Conservation (phyloP, 2,797 vertebrate genomes). For the Coranthus polyacanthus region DNA sequence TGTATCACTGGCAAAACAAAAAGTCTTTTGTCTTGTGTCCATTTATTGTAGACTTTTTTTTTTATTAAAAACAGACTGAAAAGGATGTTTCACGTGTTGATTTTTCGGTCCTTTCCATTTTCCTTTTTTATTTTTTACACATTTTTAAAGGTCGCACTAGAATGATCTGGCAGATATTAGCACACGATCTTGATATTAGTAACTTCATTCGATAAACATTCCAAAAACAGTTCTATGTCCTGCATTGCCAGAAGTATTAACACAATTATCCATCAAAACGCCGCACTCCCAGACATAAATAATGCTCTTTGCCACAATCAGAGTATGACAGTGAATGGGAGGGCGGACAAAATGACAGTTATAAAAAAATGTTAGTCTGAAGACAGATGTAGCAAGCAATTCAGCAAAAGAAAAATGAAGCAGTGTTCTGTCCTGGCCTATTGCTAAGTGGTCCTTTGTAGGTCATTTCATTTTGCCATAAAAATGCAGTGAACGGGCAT, state of each 20-base stretch:
- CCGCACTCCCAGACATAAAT: not conserved
- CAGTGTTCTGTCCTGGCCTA: not conserved
- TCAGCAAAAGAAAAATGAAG: not conserved
- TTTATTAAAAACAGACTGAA: too few relatives aligned
- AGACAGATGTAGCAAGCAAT: not conserved
- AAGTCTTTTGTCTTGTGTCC: not conserved
- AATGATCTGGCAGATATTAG: too few relatives aligned
- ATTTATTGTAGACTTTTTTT: not conserved
- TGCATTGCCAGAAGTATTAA: not conserved
- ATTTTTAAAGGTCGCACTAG: too few relatives aligned
- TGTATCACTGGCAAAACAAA: too few relatives aligned
- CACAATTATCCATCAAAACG: not conserved
- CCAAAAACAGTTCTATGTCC: too few relatives aligned
- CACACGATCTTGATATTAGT: too few relatives aligned
- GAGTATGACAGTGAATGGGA: not conserved
- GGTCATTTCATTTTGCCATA: not conserved
- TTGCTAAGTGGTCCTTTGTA: not conserved
- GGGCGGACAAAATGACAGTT: not conserved
- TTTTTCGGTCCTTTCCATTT: too few relatives aligned
- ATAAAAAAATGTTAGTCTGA: not conserved
- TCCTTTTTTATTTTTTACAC: too few relatives aligned
- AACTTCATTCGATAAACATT: too few relatives aligned
- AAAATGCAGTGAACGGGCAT: too few relatives aligned
- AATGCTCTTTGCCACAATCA: not conserved
- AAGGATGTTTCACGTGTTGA: too few relatives aligned